Base-by-base conservation (phyloP, 1,140 invertebrate species). In the Hyles vespertilio region DNA sequence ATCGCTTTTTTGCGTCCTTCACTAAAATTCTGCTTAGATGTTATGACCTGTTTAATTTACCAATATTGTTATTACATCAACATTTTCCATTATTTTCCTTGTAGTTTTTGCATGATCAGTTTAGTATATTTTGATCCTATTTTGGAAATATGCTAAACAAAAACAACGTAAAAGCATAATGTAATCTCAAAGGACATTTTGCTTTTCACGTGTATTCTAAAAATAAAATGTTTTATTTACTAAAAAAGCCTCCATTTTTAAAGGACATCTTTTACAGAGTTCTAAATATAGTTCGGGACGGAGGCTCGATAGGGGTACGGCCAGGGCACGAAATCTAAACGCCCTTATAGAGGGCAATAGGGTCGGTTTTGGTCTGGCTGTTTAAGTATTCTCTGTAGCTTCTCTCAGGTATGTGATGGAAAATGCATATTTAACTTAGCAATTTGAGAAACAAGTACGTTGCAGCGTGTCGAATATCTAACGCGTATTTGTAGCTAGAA, bases 281-380 rank as follows among this genome's bases (percentile, higher is more conserved):
- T 65, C 69, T 77, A 77, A 74, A 77, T 72, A 77, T 74, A 77
- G 74, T 67, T 40, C 40, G 47, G 36, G 66, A 67, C 47, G 45
- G 51, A 36, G 66, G 5, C 11, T 33, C n/a, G 8, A 32, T 6
- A 33, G 5, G 3, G 10, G 9, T 33, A n/a, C 5, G 3, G 22
- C 32, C 32, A 33, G 32, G 36, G 36, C 36, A 40, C 32, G 8
- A 51, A 34, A 34, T 33, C 7, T 51, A 34, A 51, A 51, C 36
- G 36, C 36, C 36, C 36, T 40, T 40, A 5, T 40, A 40, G 5
- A 0, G 3, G 0, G 50, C 33, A 51, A 9, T 10, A 51, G 1
- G 50, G 50, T 51, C 34, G 4, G 1, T 5, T 50, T 5, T 32
- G 22, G 12, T 7, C 22, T 7, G 32, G 48, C 40, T 51, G 11